Conservation (phyloP, 2,113 vertebrate species). For the Poeciliopsis retropinna region DNA sequence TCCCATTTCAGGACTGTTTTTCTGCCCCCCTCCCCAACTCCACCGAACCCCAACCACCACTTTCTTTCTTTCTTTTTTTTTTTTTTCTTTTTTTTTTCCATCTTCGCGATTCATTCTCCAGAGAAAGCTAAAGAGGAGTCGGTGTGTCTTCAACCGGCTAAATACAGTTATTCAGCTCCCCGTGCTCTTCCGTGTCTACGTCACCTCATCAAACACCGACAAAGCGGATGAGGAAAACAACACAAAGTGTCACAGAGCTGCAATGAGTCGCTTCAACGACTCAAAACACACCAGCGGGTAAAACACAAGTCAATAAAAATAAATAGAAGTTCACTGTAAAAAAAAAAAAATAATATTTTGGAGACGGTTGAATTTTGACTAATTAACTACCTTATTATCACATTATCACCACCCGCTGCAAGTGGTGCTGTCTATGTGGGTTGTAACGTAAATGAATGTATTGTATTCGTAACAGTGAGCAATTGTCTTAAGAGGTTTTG, state of each 20-base stretch:
- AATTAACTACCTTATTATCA: too few species aligned
- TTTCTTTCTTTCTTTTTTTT: background rate
- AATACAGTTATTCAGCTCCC: constrained; percentile 78
- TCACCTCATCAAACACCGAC: constrained; percentile 69
- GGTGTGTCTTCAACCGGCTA: constrained; percentile 70
- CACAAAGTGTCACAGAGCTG: constrained; percentile 26
- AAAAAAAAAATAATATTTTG: too few species aligned
- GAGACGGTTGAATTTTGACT: background rate
- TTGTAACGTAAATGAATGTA: too few species aligned
- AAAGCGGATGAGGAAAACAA: constrained; percentile 34
- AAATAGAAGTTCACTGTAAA: background rate
- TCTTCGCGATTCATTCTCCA: constrained; percentile 78
- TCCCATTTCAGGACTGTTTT: constrained; percentile 78
- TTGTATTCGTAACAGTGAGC: background rate
- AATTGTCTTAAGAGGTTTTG: background rate
- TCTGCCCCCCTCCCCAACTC: background rate
- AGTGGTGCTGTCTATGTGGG: too few species aligned
- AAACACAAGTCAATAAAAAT: background rate
- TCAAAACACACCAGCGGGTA: background rate
- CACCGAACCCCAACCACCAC: background rate
- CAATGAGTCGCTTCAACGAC: background rate
- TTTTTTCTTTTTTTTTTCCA: too few species aligned
- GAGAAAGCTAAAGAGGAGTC: constrained; percentile 68
- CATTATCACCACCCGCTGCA: too few species aligned
- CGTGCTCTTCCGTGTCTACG: constrained; percentile 53